Conservation (phyloP, 2,888 invertebrate species). For the Iselma pallidipennis region DNA sequence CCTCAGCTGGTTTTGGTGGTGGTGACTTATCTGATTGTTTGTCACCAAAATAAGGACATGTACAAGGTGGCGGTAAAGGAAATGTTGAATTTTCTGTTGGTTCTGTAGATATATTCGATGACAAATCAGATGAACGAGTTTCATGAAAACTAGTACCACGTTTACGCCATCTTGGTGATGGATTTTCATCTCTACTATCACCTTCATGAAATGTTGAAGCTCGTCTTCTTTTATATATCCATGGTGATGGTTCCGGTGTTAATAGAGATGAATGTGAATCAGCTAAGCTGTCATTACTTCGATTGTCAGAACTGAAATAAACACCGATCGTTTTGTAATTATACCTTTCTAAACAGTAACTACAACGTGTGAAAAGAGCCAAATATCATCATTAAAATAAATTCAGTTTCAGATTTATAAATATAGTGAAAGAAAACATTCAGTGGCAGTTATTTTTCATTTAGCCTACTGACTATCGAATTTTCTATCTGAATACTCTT, state of each 20-base stretch:
- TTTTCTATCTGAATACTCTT: no score
- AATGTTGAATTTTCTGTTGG: slow-evolving; percentile 50
- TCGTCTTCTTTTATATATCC: slow-evolving; percentile 49
- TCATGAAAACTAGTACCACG: slow-evolving; percentile 60
- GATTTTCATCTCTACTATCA: slow-evolving; percentile 50
- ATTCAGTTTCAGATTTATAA: no score
- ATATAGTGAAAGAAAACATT: no score
- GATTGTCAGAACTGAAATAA: slow-evolving; percentile 41
- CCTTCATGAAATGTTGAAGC: slow-evolving; percentile 61
- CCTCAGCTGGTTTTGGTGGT: slow-evolving; percentile 56
- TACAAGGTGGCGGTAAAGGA: slow-evolving; percentile 74
- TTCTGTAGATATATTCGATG: slow-evolving; percentile 44
- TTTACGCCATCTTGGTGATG: slow-evolving; percentile 53
- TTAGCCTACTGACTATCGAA: no score
- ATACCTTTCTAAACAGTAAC: neutral
- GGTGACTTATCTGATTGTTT: slow-evolving; percentile 61
- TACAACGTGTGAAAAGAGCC: neutral
- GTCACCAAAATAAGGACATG: slow-evolving; percentile 80
- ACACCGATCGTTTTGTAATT: neutral
- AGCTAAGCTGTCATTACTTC: slow-evolving; percentile 43
- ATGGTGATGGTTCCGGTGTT: slow-evolving; percentile 44
- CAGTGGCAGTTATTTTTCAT: no score
- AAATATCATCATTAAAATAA: neutral
- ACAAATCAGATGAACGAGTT: slow-evolving; percentile 33
- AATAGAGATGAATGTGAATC: slow-evolving; percentile 50